Conservation (phyloP, 1,140 invertebrate species). For the Tribolium castaneum region DNA sequence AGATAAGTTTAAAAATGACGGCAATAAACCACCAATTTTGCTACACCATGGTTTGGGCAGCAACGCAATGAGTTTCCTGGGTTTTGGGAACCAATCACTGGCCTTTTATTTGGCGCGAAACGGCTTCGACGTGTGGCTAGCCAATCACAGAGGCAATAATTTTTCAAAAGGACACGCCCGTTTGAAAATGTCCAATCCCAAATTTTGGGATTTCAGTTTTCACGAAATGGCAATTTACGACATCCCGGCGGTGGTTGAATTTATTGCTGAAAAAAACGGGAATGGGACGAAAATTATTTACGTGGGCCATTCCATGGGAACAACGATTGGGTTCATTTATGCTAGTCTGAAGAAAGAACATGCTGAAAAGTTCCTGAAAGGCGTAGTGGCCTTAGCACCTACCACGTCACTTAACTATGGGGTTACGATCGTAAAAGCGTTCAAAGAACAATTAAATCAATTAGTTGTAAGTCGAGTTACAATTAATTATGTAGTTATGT, state of each 20-base stretch:
- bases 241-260: conserved; percentile 64
- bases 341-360: conserved; percentile 60
- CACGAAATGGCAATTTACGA: conserved; percentile 70
- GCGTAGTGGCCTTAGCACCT: conserved; percentile 75
- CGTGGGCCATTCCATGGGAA: conserved; percentile 71
- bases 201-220: conserved; percentile 53
- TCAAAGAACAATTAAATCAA: too few species aligned
- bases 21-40: conserved; percentile 4
- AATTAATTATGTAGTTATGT: neutral
- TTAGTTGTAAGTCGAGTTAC: too few species aligned
- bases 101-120: conserved; percentile 1
- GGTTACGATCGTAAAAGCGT: too few species aligned
- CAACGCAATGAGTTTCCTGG: conserved; percentile 2
- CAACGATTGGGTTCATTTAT: conserved; percentile 61
- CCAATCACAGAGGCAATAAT: neutral
- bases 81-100: neutral
- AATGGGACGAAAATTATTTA: conserved; percentile 61
- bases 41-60: neutral
- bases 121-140: conserved; percentile 8
- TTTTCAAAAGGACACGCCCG: neutral
- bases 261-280: conserved; percentile 69
- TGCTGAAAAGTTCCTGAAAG: conserved; percentile 57
- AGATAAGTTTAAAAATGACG: neutral
- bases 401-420: conserved; percentile 63
- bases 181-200: neutral